Evolutionary conservation across 2,888 invertebrate species (phyloP), one percentile per base, ranked within the genome.

Genomic region (Epiblema foenella): DNA sequence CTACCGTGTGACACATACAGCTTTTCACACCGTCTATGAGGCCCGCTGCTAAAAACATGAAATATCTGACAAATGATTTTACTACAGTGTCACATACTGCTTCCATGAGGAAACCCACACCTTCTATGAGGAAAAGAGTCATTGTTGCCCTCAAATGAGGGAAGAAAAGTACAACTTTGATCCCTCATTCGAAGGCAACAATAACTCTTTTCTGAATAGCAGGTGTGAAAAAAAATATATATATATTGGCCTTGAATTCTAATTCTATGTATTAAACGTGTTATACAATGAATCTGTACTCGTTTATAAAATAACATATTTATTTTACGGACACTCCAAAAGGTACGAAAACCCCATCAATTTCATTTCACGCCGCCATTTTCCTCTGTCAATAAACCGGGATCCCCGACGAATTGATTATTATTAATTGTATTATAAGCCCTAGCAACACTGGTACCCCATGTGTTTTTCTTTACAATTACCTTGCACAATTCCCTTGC

Each of bases 391-490:
- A 79, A 81, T 79, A 78, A 79, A 78, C 77, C 72, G 75, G 76
- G 76, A 82, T 87, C 88, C 85, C 85, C 77, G 78, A 80, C 80
- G 86, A 90, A 91, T 67, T 71, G 71, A 93, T 92, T 92, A 90
- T 90, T 91, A 92, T 92, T 91, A 91, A 93, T 91, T 91, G 87
- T 85, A 82, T 92, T 90, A 91, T 86, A 83, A 85, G 84, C 88
- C 86, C 85, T 83, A 81, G 84, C 83, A 79, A 78, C 74, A 75
- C 77, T 77, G 81, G 81, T 80, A 83, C 89, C 91, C 92, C 89
- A 90, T 91, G 89, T 91, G 90, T 92, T 92, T 90, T 91, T 91
- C 90, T 91, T 89, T 83, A 85, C 89, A 91, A 90, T 90, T 86
- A 91, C 85, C 83, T 88, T 83, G 78, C 76, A 77, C 79, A 83